A percentile compares a stretch with the other conserved stretches of the same genome.
phyloP scores from a whole-genome alignment of 2,888 invertebrate species.

The Mimachlamys varia region DNA sequence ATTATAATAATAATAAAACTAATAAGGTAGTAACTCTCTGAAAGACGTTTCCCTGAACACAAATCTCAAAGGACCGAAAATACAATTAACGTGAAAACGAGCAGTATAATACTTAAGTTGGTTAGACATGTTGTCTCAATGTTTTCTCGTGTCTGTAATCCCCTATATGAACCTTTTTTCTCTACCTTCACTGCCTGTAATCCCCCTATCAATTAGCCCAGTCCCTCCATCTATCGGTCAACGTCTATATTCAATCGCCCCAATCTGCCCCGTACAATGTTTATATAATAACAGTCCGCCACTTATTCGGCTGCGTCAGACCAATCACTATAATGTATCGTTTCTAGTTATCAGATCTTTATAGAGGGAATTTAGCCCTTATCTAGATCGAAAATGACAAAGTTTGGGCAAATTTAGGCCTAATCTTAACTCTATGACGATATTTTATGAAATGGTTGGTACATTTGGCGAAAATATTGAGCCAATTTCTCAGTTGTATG shows the following conservation, averaged over 20 bases:
- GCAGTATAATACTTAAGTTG: not conserved
- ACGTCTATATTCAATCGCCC: constrained; percentile 18
- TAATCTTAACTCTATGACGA: constrained; percentile 34
- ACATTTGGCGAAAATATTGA: constrained; percentile 36
- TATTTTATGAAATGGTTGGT: constrained; percentile 34
- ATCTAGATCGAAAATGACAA: constrained; percentile 33
- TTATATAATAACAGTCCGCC: constrained; percentile 12
- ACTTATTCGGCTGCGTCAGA: not conserved
- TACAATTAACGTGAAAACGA: not conserved
- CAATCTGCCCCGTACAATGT: constrained; percentile 5
- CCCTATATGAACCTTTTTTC: not conserved
- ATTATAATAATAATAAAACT: no score
- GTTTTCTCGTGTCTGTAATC: not conserved
- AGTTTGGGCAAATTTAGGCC: constrained; percentile 27
- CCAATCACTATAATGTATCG: not conserved
- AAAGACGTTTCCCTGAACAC: no score
- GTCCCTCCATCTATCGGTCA: constrained; percentile 11
- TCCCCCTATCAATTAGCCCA: constrained; percentile 22
- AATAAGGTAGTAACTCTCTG: no score
- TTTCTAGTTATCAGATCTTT: constrained; percentile 29
- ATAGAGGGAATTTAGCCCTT: constrained; percentile 14
- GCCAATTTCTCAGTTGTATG: constrained; percentile 32
- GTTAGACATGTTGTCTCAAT: not conserved
- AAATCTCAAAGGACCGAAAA: not conserved
- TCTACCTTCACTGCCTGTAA: not conserved